Evolutionary conservation across 2,888 invertebrate genomes (phyloP), one percentile per base, ranked within the genome.

Genomic region (Phrixothrix hirtus): DNA sequence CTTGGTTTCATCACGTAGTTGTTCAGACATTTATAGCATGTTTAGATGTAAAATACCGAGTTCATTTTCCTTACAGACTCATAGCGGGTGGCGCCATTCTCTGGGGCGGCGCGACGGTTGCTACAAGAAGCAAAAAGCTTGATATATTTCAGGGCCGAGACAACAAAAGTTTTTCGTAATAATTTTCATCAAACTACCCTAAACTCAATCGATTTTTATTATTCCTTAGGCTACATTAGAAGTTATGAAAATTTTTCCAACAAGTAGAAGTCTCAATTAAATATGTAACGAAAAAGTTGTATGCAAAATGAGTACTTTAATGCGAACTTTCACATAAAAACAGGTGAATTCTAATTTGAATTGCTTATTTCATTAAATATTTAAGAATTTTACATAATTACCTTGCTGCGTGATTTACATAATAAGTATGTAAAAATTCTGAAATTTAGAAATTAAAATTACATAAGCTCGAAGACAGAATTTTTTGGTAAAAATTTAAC

Each of bases 21-120:
- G 41, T 34, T 46, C 13, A 47, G 61, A 61, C 61, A 47, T 61
- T 61, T 60, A 61, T 61, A 43, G 61, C 58, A 45, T 60, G 61
- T 60, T 58, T 51, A 26, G 41, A 37, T 45, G 50, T 61, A 52
- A 61, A 61, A 58, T 61, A 61, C 58, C 55, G 60, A 58, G 58
- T 60, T 61, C 59, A 61, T 61, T 61, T 61, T 53, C 39, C 17
- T 42, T n/a, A 35, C 29, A 37, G 26, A 45, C 50, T 37, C 57
- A 38, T 59, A 51, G 4, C 4, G 21, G 3, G 21, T 32, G 51
- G 37, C 51, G 51, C 51, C 39, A 37, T 32, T 43, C 32, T 3
- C 31, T 7, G 21, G 21, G 3, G 21, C 38, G 51, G 37, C 51
- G 51, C 51, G 51, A 51, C 55, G 41, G 15, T 35, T 47, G 42